phyloP scores from a whole-genome alignment of 35 echinoderm and acorn worm genomes.

The Eucidaris tribuloides region DNA sequence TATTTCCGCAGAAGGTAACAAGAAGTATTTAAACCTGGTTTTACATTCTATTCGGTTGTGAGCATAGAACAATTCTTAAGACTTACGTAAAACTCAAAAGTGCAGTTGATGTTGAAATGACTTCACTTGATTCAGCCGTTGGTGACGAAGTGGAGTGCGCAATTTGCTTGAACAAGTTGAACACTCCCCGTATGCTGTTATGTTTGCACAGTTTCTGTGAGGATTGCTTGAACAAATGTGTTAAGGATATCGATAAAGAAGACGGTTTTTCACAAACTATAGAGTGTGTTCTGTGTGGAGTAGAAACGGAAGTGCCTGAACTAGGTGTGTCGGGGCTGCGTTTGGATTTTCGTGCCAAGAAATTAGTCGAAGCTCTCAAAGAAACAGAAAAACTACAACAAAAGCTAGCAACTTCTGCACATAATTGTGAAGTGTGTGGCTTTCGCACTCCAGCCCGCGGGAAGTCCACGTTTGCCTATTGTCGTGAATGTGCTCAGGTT shows the following conservation, averaged over 20 bases:
- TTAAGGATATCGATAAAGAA: not conserved
- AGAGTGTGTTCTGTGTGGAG: not conserved
- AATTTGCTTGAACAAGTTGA: not conserved
- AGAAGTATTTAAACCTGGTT: too few relatives aligned
- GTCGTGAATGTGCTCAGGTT: not conserved
- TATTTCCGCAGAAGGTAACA: too few relatives aligned
- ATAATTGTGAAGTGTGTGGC: not conserved
- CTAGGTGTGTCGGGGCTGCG: not conserved
- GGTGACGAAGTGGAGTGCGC: slow-evolving; percentile 1
- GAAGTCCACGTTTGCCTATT: not conserved
- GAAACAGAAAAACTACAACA: not conserved
- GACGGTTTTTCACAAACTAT: too few relatives aligned
- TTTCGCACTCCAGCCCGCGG: not conserved
- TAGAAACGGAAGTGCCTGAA: not conserved
- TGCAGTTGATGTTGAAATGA: too few relatives aligned
- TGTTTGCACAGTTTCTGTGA: slow-evolving; percentile 20
- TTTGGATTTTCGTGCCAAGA: not conserved
- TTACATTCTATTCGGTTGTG: too few relatives aligned
- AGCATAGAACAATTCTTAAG: too few relatives aligned
- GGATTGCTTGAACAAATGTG: slow-evolving; percentile 7
- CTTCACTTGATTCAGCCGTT: slow-evolving; percentile 7
- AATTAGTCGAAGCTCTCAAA: not conserved
- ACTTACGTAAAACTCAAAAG: too few relatives aligned
- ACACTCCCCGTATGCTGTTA: not conserved
- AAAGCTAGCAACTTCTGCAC: not conserved